Evolutionary conservation across 2,113 vertebrate species (phyloP).

Genomic region (Prinia subflava): DNA sequence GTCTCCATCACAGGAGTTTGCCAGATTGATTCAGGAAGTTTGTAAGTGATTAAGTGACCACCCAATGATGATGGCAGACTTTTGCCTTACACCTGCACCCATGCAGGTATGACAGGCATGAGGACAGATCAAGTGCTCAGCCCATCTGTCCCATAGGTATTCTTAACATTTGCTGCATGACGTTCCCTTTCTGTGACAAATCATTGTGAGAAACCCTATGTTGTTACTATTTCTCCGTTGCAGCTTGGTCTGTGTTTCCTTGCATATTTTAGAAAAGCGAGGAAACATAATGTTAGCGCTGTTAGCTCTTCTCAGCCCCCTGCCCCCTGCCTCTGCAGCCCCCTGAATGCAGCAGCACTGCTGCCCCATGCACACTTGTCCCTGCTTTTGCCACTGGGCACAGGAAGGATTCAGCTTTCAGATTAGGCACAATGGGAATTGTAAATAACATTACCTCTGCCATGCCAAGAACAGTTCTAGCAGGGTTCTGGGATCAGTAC

Average conservation of each 20-base stretch:
- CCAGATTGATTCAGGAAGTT: not conserved
- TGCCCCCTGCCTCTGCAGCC: not conserved
- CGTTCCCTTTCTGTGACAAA: not conserved
- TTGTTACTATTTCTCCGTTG: not conserved
- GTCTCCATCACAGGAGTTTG: not conserved
- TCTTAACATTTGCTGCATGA: not conserved
- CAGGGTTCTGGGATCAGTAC: rapidly evolving
- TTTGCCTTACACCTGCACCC: not conserved
- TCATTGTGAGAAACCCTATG: rapidly evolving
- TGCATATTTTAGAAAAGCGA: not conserved
- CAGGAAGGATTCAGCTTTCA: not conserved
- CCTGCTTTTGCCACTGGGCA: not conserved
- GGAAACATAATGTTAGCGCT: not conserved
- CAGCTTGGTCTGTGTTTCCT: not conserved
- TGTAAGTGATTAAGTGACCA: not conserved
- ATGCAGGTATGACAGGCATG: not conserved
- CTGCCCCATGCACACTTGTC: rapidly evolving
- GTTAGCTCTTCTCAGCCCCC: not conserved
- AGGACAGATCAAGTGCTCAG: not conserved
- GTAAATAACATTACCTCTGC: not conserved
- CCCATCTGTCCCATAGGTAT: not conserved
- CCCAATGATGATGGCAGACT: not conserved
- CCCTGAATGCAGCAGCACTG: not conserved
- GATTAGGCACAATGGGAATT: not conserved
- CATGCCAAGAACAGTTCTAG: not conserved